These are phyloP conservation scores for Pocota personata DNA, from an alignment of 2,888 invertebrate genomes.

Conservation along the genomic window DNA sequence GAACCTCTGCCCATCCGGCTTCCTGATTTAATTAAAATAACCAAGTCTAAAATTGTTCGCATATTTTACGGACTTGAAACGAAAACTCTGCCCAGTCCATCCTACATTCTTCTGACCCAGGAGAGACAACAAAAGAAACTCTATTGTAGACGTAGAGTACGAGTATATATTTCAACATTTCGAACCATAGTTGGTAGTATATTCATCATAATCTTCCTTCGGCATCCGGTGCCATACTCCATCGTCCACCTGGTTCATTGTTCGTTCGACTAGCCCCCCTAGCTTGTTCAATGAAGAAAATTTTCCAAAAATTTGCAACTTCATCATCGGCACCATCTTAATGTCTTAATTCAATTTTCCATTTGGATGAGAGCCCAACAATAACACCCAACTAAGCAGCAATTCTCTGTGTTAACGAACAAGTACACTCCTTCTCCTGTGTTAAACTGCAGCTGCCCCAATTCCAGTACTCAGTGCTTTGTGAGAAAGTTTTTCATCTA, in stretches of 20 bases:
- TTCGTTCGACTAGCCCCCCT: neutral
- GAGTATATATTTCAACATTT: neutral
- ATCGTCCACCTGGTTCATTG: constrained; percentile 44
- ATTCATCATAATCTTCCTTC: constrained; percentile 16
- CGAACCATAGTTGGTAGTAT: neutral
- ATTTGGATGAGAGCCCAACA: constrained; percentile 66
- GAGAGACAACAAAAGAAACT: constrained; percentile 38
- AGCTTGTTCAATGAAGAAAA: constrained; percentile 7
- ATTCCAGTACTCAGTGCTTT: neutral
- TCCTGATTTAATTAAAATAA: constrained; percentile 66
- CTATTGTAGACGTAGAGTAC: neutral
- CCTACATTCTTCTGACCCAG: neutral
- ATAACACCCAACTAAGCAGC: constrained; percentile 41
- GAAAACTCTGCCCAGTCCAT: constrained; percentile 18
- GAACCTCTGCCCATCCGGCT: constrained; percentile 6
- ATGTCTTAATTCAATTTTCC: constrained; percentile 71
- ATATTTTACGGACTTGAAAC: constrained; percentile 59
- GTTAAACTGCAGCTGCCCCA: constrained; percentile 12
- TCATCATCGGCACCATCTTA: constrained; percentile 70
- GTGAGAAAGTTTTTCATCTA: constrained; percentile 33
- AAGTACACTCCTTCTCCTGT: neutral
- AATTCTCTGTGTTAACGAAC: neutral
- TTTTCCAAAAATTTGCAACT: constrained; percentile 51
- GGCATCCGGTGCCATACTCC: neutral
- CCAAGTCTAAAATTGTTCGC: constrained; percentile 59